Percentiles rank a stretch among this genome's conserved stretches.
Conservation (phyloP, 2,113 vertebrate species). For the Trichechus manatus region DNA sequence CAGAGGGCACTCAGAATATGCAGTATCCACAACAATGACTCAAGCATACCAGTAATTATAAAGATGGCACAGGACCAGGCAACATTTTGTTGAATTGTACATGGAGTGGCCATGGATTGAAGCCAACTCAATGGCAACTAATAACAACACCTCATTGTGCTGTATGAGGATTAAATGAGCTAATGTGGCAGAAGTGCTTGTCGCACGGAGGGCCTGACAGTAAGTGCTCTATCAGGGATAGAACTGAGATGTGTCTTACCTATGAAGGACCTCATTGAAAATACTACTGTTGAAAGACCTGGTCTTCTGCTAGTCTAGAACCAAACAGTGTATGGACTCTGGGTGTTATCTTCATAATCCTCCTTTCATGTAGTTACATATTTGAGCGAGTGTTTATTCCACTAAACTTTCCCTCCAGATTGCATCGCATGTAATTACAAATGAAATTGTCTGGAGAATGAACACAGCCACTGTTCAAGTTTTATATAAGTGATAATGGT, state of each 20-base stretch:
- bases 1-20: not conserved
- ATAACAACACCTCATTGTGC: not conserved
- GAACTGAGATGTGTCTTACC: not conserved
- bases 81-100: not conserved
- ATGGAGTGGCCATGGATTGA: not conserved
- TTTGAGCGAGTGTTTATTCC: constrained; percentile 60
- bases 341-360: constrained; percentile 44
- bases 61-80: not conserved
- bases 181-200: not conserved
- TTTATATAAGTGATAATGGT: constrained; percentile 29
- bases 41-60: not conserved
- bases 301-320: not conserved
- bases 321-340: not conserved
- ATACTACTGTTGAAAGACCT: not conserved
- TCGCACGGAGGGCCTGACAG: not conserved
- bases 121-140: not conserved
- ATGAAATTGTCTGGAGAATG: constrained; percentile 69
- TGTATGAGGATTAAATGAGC: not conserved
- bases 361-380: constrained; percentile 23
- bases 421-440: constrained; percentile 62
- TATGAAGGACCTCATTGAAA: not conserved
- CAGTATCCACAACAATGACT: not conserved
- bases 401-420: constrained; percentile 62
- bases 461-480: constrained; percentile 69
- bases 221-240: not conserved